Evolutionary conservation across 1,140 invertebrate genomes (phyloP), one percentile per base, ranked within the genome.

Genomic region (Drosophila sp.): DNA sequence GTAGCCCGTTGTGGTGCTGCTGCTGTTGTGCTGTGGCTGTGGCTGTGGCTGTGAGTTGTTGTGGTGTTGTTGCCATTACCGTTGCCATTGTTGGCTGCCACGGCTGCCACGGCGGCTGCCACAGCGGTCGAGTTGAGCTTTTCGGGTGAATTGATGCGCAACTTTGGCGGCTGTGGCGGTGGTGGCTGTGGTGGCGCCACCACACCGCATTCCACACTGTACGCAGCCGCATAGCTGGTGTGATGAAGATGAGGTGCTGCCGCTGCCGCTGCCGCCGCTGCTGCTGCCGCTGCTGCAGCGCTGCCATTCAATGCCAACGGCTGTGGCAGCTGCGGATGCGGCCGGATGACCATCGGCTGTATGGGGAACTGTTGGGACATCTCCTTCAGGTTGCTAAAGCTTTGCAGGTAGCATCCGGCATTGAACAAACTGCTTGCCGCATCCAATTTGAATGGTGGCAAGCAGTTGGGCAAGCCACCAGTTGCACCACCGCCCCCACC

Each of bases 71-170:
- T 45, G 59, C 29, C 11, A 64, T 40, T 11, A 45, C 14, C 13
- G 67, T 18, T 57, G 51, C 41, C 9, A 29, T 25, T 46, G 32
- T 54, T 91, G 82, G 63, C 61, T 2, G 71, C 77, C 45, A 91
- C 65, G 7, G 72, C 67, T 9, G 72, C 67, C 4, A 67, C 76
- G 2, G 74, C 72, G 13, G 77, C 76, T 34, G 74, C 82, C 62
- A 90, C 89, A 14, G 80, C 82, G 36, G 80, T 90, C 7, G 90
- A 92, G 62, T 92, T 92, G 64, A 92, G 89, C 45, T 92, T 84
- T 69, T 86, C 92, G 8, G 92, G 92, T 7, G 92, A 92, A 74
- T 92, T 92, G 61, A 93, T 93, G 48, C 93, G 92, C 61, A 93
- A 92, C 78, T 93, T 91, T 25, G 93, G 82, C 2, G 93, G 92